Percentiles rank a stretch among this genome's conserved stretches.
Conservation (phyloP, 2,888 invertebrate species). For the Melieria picta region DNA sequence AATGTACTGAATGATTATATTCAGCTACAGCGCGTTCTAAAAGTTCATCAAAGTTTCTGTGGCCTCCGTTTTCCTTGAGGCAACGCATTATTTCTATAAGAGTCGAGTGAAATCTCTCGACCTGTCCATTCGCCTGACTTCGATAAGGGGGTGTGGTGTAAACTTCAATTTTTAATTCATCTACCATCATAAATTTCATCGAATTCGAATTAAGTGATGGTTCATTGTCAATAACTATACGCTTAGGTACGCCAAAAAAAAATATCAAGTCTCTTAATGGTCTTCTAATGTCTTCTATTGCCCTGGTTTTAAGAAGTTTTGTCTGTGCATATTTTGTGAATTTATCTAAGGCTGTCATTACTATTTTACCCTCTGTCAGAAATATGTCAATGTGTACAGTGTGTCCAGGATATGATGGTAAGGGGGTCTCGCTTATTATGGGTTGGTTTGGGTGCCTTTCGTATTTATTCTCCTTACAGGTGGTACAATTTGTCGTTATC, state of each 20-base stretch:
- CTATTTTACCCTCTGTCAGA: constrained; percentile 31
- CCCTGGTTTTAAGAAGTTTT: constrained; percentile 31
- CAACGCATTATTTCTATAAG: too few species aligned
- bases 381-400: constrained; percentile 39
- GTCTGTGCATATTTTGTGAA: constrained; percentile 36
- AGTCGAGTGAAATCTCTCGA: too few species aligned
- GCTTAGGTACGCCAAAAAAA: constrained; percentile 38
- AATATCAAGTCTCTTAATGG: constrained; percentile 40
- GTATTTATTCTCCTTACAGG: too few species aligned
- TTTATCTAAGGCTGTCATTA: constrained; percentile 39
- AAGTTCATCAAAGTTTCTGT: too few species aligned
- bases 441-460: too few species aligned
- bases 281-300: constrained; percentile 35
- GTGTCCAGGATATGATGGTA: constrained; percentile 40
- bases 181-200: constrained; percentile 39
- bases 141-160: constrained; percentile 30
- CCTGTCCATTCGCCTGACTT: too few species aligned
- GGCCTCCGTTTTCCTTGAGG: too few species aligned
- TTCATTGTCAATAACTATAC: constrained; percentile 44
- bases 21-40: too few species aligned
- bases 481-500: too few species aligned
- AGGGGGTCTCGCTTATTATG: constrained; percentile 12
- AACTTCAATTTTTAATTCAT: constrained; percentile 39
- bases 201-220: constrained; percentile 38
- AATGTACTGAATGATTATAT: too few species aligned